These are phyloP conservation scores for Delphinus delphis DNA, from an alignment of 2,113 vertebrate species.

Conservation along the genomic window DNA sequence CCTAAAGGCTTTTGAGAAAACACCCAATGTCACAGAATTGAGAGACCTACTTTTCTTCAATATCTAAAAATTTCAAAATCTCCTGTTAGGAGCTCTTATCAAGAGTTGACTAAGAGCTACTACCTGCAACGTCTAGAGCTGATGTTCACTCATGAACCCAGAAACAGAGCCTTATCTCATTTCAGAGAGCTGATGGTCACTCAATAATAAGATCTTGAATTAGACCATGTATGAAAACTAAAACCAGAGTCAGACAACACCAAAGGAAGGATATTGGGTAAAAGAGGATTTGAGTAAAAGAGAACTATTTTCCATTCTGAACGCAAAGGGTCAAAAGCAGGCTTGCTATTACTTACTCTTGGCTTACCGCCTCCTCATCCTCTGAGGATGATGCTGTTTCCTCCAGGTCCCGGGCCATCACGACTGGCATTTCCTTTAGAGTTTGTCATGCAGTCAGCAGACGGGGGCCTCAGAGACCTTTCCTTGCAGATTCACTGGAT, in stretches of 20 bases:
- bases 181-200: background rate
- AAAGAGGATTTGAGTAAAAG: background rate
- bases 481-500: slow-evolving; percentile 58
- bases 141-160: background rate
- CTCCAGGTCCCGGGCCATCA: slow-evolving; percentile 88
- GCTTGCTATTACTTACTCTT: slow-evolving; percentile 80
- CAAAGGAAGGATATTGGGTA: background rate
- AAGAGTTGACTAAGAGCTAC: background rate
- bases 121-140: background rate
- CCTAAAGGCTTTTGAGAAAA: slow-evolving; percentile 28
- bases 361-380: slow-evolving; percentile 86
- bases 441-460: slow-evolving; percentile 80
- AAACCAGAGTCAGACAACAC: background rate
- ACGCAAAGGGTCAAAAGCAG: background rate
- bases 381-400: slow-evolving; percentile 88
- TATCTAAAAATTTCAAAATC: slow-evolving; percentile 17
- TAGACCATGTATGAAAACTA: background rate
- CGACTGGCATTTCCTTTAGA: slow-evolving; percentile 89
- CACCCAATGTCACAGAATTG: background rate
- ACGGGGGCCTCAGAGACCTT: slow-evolving; percentile 62
- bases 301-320: background rate
- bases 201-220: background rate
- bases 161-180: background rate
- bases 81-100: background rate
- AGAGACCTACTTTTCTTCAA: background rate